Evolutionary conservation across 2,797 vertebrate species (phyloP), one percentile per base, ranked within the genome.

Genomic region (Sebastes itinus): DNA sequence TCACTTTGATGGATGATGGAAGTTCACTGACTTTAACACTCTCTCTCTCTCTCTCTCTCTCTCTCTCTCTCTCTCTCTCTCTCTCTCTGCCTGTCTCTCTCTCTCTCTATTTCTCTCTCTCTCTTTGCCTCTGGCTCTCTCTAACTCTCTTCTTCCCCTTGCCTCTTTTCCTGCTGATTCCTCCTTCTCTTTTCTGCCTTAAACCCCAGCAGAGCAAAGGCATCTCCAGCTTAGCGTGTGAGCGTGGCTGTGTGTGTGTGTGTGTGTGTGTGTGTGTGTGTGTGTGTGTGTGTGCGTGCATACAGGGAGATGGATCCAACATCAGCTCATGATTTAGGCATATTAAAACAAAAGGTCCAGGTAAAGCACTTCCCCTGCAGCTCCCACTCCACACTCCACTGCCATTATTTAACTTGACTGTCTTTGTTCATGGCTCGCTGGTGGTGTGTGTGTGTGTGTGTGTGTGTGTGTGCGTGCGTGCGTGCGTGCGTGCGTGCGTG

Each of bases 1-100:
- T 94, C 90, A 92, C 90, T 87, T 89, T 95, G 92, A 95, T 95
- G 91, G 92, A 94, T 91, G 89, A 90, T 81, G 81, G 89, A 92
- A 88, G 81, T 88, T 89, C 85, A 80, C 83, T 76, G 82, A 88
- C 87, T 90, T 72, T 61, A 84, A 76, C 78, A 3, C 75, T 63
- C 64, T 55, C 76, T 77, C 72, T 60, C 79, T 66, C 73, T 72
- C 35, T 78, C 65, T 66, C 80, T 61, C 22, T 25, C 33, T 63
- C 49, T 63, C 70, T 61, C 63, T 42, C 56, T 58, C 58, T 52
- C 38, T 80, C 13, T 38, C 13, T 3, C 73, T 62, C 60, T 54
- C 76, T 77, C 72, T 60, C 75, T 66, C 73, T 71, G 7, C 42
- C 55, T 58, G 52, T 52, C 52, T 82, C 68, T 59, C 79, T 62